Evolutionary conservation across 1,140 invertebrate species (phyloP).

Genomic region (Apocrypta bakeri): DNA sequence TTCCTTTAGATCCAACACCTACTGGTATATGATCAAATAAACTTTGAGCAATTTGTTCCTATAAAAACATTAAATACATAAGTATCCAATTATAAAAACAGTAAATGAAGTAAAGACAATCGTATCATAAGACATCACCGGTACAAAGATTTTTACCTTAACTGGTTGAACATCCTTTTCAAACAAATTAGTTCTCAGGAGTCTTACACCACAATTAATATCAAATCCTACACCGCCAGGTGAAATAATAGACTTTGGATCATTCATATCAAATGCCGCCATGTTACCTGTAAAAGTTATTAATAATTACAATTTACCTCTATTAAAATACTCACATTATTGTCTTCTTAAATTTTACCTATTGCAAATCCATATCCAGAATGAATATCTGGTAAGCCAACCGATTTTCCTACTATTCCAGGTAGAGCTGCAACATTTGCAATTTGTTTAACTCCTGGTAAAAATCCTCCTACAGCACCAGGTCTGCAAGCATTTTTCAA

Average conservation of each 20-base stretch:
- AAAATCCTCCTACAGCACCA: slow-evolving; percentile 94
- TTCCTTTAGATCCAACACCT: slow-evolving; percentile 98
- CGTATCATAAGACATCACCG: neutral
- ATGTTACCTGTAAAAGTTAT: slow-evolving; percentile 87
- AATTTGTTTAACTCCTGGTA: slow-evolving; percentile 99
- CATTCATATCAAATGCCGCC: slow-evolving; percentile 98
- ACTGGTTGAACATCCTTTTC: slow-evolving; percentile 96
- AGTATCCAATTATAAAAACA: slow-evolving; percentile 18
- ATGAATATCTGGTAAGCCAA: slow-evolving; percentile 98
- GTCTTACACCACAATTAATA: slow-evolving; percentile 98
- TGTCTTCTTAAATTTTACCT: slow-evolving; percentile 74
- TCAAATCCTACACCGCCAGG: slow-evolving; percentile 99
- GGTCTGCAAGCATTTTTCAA: slow-evolving; percentile 91
- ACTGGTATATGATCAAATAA: slow-evolving; percentile 99
- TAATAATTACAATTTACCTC: neutral
- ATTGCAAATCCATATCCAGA: slow-evolving; percentile 99
- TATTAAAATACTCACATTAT: slow-evolving; percentile 36
- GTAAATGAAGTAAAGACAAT: neutral
- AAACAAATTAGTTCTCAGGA: slow-evolving; percentile 95
- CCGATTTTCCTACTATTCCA: slow-evolving; percentile 93
- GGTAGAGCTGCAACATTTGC: slow-evolving; percentile 99
- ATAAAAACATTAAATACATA: slow-evolving; percentile 62
- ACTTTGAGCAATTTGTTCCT: slow-evolving; percentile 97
- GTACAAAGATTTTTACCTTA: slow-evolving; percentile 78
- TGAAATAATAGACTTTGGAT: slow-evolving; percentile 96